Evolutionary conservation across 30 jellyfish, hydroid and myxozoan genomes (phyloP).

Genomic region (Kudoa iwatai): DNA sequence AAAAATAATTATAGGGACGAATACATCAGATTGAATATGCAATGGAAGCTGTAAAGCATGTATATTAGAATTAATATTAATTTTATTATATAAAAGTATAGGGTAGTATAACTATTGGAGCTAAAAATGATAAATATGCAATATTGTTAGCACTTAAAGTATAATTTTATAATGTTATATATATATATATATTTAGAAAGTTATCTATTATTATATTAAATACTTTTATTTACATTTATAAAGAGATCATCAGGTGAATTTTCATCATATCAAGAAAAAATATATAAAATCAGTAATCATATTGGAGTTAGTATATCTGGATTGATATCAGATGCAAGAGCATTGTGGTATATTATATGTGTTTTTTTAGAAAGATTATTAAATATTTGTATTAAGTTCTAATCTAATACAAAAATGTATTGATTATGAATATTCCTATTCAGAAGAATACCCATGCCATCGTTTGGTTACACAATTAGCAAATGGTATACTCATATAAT

Average conservation of each 20-base stretch:
- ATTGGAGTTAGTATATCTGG: conserved; percentile 88
- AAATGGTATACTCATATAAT: conserved; percentile 29
- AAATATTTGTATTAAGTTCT: conserved; percentile 6
- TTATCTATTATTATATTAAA: neutral
- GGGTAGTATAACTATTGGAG: conserved; percentile 1
- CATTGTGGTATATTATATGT: conserved; percentile 18
- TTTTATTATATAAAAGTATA: neutral
- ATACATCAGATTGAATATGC: conserved; percentile 1
- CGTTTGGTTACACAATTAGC: conserved; percentile 50
- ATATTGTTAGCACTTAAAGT: neutral
- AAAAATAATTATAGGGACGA: neutral
- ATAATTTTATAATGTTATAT: neutral
- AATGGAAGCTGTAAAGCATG: conserved; percentile 1
- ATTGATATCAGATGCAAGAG: conserved; percentile 72
- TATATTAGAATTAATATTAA: no score
- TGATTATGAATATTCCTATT: conserved; percentile 36
- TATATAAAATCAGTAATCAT: conserved; percentile 54
- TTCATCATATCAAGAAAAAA: conserved; percentile 67
- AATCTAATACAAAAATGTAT: conserved; percentile 58
- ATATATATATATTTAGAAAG: neutral
- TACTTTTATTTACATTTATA: neutral
- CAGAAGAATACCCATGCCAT: conserved; percentile 27
- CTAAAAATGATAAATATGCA: neutral
- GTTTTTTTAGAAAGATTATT: neutral
- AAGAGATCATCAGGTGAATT: conserved; percentile 76